Conservation (phyloP, 2,888 invertebrate species). For the Helleia helle region DNA sequence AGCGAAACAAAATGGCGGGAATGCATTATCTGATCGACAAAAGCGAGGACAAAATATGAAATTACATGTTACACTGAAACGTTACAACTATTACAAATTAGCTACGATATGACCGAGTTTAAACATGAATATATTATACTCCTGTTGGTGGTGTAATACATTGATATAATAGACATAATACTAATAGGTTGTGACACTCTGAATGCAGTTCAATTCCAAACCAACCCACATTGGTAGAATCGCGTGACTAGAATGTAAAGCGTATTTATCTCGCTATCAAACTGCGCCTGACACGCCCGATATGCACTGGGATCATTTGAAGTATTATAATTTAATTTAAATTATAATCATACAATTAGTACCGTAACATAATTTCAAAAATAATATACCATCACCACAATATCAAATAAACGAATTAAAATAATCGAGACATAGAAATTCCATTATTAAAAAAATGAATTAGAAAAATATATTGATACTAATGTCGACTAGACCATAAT, state of each 20-base stretch:
- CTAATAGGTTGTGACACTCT: constrained; percentile 29
- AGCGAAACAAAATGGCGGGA: constrained; percentile 9
- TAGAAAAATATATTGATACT: too few species aligned
- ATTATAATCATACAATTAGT: not conserved
- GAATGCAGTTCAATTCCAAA: constrained; percentile 32
- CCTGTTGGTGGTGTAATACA: constrained; percentile 16
- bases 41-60: constrained; percentile 5
- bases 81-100: constrained; percentile 15
- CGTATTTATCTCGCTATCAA: constrained; percentile 15
- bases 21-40: not conserved
- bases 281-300: not conserved
- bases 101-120: constrained; percentile 15
- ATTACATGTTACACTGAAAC: constrained; percentile 2
- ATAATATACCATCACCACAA: too few species aligned
- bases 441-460: too few species aligned
- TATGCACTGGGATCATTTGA: not conserved
- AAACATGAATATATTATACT: constrained; percentile 12
- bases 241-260: constrained; percentile 27
- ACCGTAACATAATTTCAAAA: too few species aligned
- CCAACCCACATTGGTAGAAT: constrained; percentile 15
- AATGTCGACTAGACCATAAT: too few species aligned
- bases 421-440: too few species aligned
- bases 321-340: too few species aligned
- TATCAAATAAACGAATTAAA: too few species aligned
- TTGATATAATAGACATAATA: constrained; percentile 27